Evolutionary conservation across 2,113 vertebrate genomes (phyloP), one percentile per base, ranked within the genome.

Genomic region (Mellivora capensis): DNA sequence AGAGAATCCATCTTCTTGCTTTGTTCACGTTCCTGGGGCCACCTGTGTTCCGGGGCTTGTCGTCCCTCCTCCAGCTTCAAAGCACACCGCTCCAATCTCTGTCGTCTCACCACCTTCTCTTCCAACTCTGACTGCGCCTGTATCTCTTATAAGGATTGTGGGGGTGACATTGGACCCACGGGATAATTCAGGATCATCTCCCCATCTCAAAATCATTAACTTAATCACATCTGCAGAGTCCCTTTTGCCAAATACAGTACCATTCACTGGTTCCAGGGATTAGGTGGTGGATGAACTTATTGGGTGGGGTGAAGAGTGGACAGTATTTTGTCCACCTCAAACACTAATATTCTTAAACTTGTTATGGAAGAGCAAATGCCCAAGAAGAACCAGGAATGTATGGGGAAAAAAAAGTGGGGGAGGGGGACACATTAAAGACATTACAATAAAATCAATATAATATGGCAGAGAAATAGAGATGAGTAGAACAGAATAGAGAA

Each of bases 291-390:
- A 15, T 8, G 3, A 7, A 13, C 7, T 25, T 62, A 29, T 10
- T 25, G 47, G 14, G 15, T 4, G 29, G 81, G 9, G 7, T 1
- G 0, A 12, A 13, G 20, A 1, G 52, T 9, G 7, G 12, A n/a
- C 29, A 11, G 37, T 59, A 59, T 52, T 90, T 34, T 20, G 39
- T 57, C 23, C 64, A 71, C 25, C 23, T 3, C 27, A 49, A 93
- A 77, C 23, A 92, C 8, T 12, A 82, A 11, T 15, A 86, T 54
- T 90, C 49, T 59, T 67, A 52, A 61, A 67, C 34, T 47, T 76
- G 15, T 82, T 47, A 42, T 15, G 9, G 54, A 93, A 62, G n/a
- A 90, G 69, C 52, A 87, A 94, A 89, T 61, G 47, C 29, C 37
- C 34, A 72, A 17, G n/a, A 83, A 77, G 4, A 96, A 27, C 13